phyloP scores from a whole-genome alignment of 2,888 invertebrate species.

The Macrosoma leucophasiata region DNA sequence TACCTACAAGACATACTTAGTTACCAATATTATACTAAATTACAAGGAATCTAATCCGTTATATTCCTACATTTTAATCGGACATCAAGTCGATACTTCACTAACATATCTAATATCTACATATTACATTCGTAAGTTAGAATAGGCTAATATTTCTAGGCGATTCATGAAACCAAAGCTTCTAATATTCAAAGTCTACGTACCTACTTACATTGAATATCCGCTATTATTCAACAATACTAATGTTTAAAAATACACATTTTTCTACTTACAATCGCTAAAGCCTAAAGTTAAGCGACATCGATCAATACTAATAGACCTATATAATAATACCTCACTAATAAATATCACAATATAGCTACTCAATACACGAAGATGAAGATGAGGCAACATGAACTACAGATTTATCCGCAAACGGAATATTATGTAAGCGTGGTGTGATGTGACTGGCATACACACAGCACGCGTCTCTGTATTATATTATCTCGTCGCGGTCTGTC shows the following conservation, averaged over 20 bases:
- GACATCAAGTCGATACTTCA: too few relatives aligned
- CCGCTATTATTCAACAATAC: too few relatives aligned
- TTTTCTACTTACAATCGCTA: constrained; percentile 23
- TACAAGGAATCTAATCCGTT: constrained; percentile 13
- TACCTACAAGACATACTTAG: constrained; percentile 1
- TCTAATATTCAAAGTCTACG: too few relatives aligned
- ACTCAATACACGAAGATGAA: constrained; percentile 46
- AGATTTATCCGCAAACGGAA: constrained; percentile 33
- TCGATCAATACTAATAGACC: constrained; percentile 38
- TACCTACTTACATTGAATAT: too few relatives aligned
- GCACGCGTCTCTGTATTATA: constrained; percentile 8
- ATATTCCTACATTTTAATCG: constrained; percentile 1
- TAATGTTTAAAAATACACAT: constrained; percentile 6
- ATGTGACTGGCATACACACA: not conserved
- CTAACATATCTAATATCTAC: constrained; percentile 1
- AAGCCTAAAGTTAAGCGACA: constrained; percentile 25
- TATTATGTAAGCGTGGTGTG: constrained; percentile 27
- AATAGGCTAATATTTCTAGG: constrained; percentile 54
- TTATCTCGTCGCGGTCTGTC: constrained; percentile 20
- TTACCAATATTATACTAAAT: constrained; percentile 14
- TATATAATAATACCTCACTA: constrained; percentile 46
- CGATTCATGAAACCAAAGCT: constrained; percentile 42
- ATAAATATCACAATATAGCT: constrained; percentile 67
- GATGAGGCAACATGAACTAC: constrained; percentile 45
- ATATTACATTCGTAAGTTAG: too few relatives aligned